Conservation (phyloP, 2,797 vertebrate species). For the Aselliscus stoliczkanus region DNA sequence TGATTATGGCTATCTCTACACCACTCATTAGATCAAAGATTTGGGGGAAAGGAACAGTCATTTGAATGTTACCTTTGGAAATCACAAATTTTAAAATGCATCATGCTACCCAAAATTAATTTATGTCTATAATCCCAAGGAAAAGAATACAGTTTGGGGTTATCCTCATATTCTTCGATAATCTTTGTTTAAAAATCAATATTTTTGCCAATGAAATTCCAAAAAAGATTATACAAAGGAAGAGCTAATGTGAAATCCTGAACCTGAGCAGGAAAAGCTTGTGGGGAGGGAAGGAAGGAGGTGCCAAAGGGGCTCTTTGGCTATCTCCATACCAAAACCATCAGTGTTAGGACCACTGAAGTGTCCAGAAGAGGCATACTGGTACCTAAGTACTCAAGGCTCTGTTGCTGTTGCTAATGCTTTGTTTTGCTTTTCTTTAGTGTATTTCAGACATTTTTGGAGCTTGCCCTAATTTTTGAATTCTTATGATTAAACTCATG, state of each 20-base stretch:
- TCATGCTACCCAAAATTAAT: background rate
- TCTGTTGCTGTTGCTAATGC: background rate
- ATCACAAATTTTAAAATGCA: background rate
- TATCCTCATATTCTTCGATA: background rate
- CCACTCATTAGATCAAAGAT: background rate
- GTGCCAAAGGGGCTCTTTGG: background rate
- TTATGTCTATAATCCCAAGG: background rate
- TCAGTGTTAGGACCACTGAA: background rate
- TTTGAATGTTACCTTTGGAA: background rate
- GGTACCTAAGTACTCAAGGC: background rate
- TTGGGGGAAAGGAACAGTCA: background rate
- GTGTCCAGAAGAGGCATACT: background rate
- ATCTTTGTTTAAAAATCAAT: background rate
- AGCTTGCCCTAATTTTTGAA: background rate
- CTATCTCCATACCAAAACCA: background rate
- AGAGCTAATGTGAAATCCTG: background rate
- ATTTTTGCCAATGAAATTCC: background rate
- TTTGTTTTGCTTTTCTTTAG: background rate
- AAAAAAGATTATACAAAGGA: conserved; percentile 10
- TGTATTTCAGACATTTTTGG: background rate
- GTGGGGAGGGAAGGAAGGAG: background rate
- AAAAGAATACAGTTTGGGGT: background rate
- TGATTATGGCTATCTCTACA: background rate
- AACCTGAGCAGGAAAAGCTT: background rate
- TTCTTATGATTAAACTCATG: background rate